Evolutionary conservation across 2,797 vertebrate genomes (phyloP).

Genomic region (Oreochromis mossambicus): DNA sequence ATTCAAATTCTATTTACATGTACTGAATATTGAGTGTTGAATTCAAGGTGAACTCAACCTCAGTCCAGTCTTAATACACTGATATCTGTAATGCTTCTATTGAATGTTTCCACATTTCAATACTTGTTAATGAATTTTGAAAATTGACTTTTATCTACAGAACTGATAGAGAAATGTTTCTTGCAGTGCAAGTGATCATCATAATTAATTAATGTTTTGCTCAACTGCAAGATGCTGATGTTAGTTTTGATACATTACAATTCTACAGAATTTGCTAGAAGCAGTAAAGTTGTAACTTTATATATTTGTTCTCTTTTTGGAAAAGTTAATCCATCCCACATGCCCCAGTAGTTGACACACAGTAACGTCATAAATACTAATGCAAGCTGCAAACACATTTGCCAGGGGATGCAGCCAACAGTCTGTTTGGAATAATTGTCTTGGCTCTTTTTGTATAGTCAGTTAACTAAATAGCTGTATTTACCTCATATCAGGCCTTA

Average conservation of each 20-base stretch:
- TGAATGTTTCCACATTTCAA: neutral
- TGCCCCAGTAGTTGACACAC: neutral
- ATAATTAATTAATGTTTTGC: neutral
- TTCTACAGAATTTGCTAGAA: neutral
- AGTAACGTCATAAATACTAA: constrained; percentile 17
- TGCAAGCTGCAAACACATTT: constrained; percentile 19
- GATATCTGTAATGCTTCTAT: neutral
- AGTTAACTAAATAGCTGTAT: constrained; percentile 31
- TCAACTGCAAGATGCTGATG: neutral
- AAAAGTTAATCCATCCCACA: neutral
- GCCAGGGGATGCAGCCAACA: constrained; percentile 26
- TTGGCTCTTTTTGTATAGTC: constrained; percentile 23
- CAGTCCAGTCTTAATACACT: neutral
- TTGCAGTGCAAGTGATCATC: neutral
- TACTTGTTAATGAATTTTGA: neutral
- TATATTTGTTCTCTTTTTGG: neutral
- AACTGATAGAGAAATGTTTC: neutral
- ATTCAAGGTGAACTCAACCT: constrained; percentile 33
- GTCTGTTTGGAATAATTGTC: constrained; percentile 38
- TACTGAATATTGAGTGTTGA: neutral
- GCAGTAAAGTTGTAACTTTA: neutral
- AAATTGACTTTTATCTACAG: neutral
- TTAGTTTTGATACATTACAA: neutral
- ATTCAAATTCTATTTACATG: constrained; percentile 1
- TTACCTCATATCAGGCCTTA: constrained; percentile 14